phyloP scores from a whole-genome alignment of 2,797 vertebrate genomes.

The Botia almorhae region DNA sequence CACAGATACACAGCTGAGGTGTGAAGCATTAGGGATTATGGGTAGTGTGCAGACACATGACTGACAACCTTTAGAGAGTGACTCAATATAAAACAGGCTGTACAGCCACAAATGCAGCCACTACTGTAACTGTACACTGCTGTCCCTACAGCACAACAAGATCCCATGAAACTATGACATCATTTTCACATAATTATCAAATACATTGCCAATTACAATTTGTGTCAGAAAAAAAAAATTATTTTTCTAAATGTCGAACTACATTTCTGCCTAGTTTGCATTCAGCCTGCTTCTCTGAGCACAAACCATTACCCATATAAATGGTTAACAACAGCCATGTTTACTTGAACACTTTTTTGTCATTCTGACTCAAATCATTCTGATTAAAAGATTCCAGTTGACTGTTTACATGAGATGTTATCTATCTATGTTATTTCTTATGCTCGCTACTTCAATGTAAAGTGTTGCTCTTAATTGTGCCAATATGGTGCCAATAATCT shows the following conservation, averaged over 20 bases:
- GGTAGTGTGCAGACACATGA: neutral
- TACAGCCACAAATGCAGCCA: neutral
- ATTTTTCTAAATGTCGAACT: neutral
- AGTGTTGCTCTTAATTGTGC: too few relatives aligned
- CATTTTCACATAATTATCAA: conserved; percentile 65
- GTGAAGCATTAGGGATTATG: neutral
- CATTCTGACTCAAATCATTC: too few relatives aligned
- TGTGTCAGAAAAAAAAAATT: neutral
- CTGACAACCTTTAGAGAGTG: neutral
- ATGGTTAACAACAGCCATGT: too few relatives aligned
- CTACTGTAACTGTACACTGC: neutral
- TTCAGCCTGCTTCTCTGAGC: neutral
- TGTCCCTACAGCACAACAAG: neutral
- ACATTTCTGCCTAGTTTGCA: neutral
- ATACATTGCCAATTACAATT: conserved; percentile 63
- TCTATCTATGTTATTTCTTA: too few relatives aligned
- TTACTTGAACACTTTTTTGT: too few relatives aligned
- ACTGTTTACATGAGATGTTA: too few relatives aligned
- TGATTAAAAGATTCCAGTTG: too few relatives aligned
- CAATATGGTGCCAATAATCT: too few relatives aligned
- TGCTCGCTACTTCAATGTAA: too few relatives aligned
- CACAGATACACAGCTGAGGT: neutral
- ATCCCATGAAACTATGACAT: conserved; percentile 41
- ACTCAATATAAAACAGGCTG: neutral
- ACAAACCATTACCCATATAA: neutral